These are phyloP conservation scores for Actinia equina DNA, from an alignment of 64 coral and sea anemone genomes.

Conservation along the genomic window DNA sequence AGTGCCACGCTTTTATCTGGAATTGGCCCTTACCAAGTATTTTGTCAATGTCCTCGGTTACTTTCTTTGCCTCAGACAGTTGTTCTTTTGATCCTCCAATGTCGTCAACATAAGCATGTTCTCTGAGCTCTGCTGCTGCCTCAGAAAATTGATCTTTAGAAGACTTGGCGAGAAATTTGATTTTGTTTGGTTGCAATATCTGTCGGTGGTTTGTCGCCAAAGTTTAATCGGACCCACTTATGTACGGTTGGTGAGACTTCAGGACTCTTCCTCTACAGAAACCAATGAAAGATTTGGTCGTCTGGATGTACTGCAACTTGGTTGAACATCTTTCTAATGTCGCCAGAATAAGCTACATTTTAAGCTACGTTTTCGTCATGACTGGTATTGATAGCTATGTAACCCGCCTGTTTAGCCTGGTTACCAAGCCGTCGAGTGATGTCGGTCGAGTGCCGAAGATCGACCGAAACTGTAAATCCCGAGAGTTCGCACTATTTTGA, in stretches of 20 bases:
- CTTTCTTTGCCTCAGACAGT: conserved; percentile 10
- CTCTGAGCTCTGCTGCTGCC: conserved; percentile 43
- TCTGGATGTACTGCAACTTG: conserved; percentile 18
- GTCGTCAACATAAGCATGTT: conserved; percentile 55
- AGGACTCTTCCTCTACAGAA: conserved; percentile 17
- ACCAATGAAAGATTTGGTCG: conserved; percentile 37
- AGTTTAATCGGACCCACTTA: conserved; percentile 40
- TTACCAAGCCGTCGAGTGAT: too few relatives aligned
- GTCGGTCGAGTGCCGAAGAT: too few relatives aligned
- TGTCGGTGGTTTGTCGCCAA: conserved; percentile 64
- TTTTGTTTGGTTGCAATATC: conserved; percentile 43
- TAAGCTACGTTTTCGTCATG: too few relatives aligned
- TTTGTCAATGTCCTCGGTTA: conserved; percentile 28
- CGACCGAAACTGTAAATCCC: too few relatives aligned
- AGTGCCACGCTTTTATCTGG: conserved; percentile 50
- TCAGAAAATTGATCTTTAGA: conserved; percentile 39
- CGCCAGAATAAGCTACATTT: background rate
- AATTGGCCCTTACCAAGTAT: conserved; percentile 53
- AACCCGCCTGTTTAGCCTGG: too few relatives aligned
- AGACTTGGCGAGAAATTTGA: conserved; percentile 38
- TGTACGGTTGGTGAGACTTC: conserved; percentile 15
- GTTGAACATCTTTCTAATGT: conserved; percentile 40
- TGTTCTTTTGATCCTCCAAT: conserved; percentile 50
- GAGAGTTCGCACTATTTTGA: too few relatives aligned
- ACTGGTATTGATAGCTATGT: too few relatives aligned